Evolutionary conservation across 2,113 vertebrate species (phyloP), one percentile per base, ranked within the genome.

Genomic region (Stercorarius parasiticus): DNA sequence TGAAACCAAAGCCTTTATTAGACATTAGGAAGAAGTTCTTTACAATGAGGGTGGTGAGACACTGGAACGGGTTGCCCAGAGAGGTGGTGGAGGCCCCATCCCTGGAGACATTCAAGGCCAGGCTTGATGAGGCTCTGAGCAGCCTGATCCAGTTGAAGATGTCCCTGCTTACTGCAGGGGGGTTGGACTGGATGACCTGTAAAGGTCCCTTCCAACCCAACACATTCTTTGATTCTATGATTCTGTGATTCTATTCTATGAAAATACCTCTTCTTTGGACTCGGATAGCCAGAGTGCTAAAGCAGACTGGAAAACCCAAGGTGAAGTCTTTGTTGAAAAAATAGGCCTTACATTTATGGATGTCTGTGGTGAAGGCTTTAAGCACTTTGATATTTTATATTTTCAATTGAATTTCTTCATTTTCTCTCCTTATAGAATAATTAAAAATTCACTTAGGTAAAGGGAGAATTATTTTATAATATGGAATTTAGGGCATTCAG

Each of bases 361-460:
- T 76, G 14, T 77, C 72, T 53, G 17, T 66, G 9, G 11, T 66
- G 36, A 77, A 52, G 21, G 9, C 5, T 80, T 72, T 79, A 74
- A 94, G 13, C 6, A 47, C 32, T 73, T 88, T 4, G 18, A 71
- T 47, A 59, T 67, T 88, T 86, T 36, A 34, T 55, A 32, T n/a
- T 56, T 88, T 79, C 45, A 53, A 20, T 14, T 69, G 0, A 23
- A 50, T 69, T 83, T 81, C 21, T 93, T 81, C 5, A 42, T 81
- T 89, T 94, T 77, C 19, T 55, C 11, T 64, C 43, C 47, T 59
- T 27, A 52, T 30, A 67, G 32, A 82, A 74, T 89, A 94, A 94
- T 89, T 89, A 89, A 84, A 92, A 92, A 79, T 55, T 78, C 73
- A 91, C 26, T 53, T 84, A 84, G 19, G 55, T 90, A 93, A 86